Base-by-base conservation (phyloP, 2,797 vertebrate species). In the Coranthus polyacanthus region DNA sequence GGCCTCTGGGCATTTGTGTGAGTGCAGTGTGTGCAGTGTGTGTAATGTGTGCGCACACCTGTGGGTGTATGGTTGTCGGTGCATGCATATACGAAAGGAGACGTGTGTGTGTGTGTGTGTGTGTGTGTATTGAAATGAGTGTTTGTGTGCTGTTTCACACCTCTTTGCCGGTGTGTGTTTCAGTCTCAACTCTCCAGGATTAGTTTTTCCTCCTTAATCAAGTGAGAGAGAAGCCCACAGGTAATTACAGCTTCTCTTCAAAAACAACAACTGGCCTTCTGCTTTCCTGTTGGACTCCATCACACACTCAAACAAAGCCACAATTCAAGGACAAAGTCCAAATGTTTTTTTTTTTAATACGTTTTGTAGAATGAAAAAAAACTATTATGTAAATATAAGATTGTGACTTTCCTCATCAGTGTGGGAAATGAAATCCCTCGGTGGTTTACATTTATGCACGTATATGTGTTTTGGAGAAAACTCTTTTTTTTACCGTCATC, bases 191-290 rank as follows among this genome's bases (percentile, higher is more conserved):
- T 82, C 74, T 69, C 79, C 75, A 79, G 79, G 86, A 89, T 89
- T 88, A 84, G 67, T 88, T 88, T 86, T 88, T 88, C 78, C 83
- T 76, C 79, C 75, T 76, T 91, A 87, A 92, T 92, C 88, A 88
- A 84, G 63, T 79, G 64, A 79, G 68, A 88, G 78, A 70, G 71
- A 74, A 88, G 80, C 88, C 86, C 83, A 81, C 78, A 87, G 87
- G 88, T 90, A 89, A 89, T 90, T 88, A 88, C 79, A 73, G 83
- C 69, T 72, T 73, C 78, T 81, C 76, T 79, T 45, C 52, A 79
- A 81, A 83, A 86, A 79, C 67, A 87, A 75, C 72, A 82, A 81
- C 72, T 61, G 59, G 42, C 73, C 64, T 74, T 81, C 54, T 69
- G 61, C 59, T 62, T 80, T 85, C 58, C 68, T 83, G 67, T 52